Evolutionary conservation across 2,113 vertebrate species (phyloP).

Genomic region (Casuarius casuarius): DNA sequence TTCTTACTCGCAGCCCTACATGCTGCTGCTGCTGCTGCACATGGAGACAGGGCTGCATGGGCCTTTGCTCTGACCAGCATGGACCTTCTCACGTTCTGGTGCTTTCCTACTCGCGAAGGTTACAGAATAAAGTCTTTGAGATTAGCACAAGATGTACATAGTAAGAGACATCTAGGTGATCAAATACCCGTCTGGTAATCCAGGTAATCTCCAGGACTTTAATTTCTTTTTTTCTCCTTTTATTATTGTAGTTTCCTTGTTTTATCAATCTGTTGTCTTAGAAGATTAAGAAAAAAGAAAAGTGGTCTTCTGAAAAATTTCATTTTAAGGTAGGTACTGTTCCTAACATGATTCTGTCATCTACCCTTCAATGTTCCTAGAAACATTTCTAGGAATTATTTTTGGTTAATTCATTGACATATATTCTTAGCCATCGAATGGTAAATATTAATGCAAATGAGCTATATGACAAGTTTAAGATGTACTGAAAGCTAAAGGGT

Average conservation of each 20-base stretch:
- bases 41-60: not conserved
- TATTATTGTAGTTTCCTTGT: not conserved
- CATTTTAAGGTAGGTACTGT: not conserved
- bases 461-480: not conserved
- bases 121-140: not conserved
- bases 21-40: not conserved
- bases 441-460: not conserved
- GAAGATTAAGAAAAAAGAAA: not conserved
- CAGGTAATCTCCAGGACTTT: not conserved
- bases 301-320: not conserved
- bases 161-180: no score
- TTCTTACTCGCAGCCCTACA: not conserved
- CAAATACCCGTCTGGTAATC: not conserved
- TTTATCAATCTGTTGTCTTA: not conserved
- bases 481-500: not conserved
- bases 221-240: not conserved
- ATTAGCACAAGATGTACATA: not conserved
- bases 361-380: not conserved
- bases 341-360: not conserved
- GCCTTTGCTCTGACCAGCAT: not conserved
- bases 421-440: not conserved
- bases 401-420: not conserved
- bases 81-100: not conserved
- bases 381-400: not conserved
- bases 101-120: not conserved